Conservation (phyloP, 2,888 invertebrate genomes). For the Tanytarsus gracilentus region DNA sequence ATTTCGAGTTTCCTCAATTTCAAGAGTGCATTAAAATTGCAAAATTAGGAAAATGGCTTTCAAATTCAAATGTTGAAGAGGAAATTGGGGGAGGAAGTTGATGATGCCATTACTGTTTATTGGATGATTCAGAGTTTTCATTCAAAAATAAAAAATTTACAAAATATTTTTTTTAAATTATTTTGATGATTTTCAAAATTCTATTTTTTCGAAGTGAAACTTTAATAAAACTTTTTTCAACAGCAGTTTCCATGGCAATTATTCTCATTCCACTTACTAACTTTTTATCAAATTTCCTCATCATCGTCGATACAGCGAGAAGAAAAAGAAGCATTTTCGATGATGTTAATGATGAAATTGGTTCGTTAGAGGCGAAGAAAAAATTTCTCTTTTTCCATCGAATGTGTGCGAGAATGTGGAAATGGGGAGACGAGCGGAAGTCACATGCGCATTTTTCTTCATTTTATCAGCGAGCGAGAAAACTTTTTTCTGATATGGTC, state of each 20-base stretch:
- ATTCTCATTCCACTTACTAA: neutral
- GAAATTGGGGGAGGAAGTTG: neutral
- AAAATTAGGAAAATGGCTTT: conserved; percentile 12
- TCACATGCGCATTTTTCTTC: conserved; percentile 20
- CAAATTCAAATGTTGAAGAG: too few species aligned
- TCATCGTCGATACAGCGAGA: neutral
- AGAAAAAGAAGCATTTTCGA: neutral
- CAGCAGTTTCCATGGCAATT: conserved; percentile 11
- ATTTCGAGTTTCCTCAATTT: neutral
- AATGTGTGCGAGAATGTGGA: neutral
- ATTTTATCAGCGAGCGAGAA: too few species aligned
- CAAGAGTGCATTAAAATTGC: neutral
- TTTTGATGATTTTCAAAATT: neutral
- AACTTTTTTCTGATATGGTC: neutral
- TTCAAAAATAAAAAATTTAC: too few species aligned
- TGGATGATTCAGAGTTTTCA: neutral
- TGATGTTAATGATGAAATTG: conserved; percentile 27
- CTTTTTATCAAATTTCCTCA: neutral
- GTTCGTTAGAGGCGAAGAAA: conserved; percentile 17
- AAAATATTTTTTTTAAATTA: too few species aligned
- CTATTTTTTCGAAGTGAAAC: neutral
- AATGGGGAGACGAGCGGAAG: neutral
- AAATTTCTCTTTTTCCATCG: neutral
- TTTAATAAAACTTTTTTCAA: neutral
- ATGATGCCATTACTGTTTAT: neutral